Percentiles rank a stretch among this genome's conserved stretches.
Evolutionary conservation across 2,888 invertebrate genomes (phyloP).

Genomic region (Pyrrhia umbra): DNA sequence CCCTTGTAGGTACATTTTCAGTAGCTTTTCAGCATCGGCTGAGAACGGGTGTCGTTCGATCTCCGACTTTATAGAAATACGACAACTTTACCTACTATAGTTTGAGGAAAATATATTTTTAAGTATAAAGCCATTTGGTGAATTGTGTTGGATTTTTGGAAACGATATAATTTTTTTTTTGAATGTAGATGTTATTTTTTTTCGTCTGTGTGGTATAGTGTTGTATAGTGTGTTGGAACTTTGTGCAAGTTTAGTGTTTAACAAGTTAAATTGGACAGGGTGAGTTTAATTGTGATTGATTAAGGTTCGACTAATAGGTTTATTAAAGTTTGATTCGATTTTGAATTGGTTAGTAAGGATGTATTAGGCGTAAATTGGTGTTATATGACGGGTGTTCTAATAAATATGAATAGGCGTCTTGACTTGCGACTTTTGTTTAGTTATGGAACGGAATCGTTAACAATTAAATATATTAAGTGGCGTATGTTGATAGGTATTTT

Average conservation of each 20-base stretch:
- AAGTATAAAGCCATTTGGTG: constrained; percentile 3
- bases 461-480: too few species aligned
- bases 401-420: background rate
- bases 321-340: constrained; percentile 39
- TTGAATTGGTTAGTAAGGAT: constrained; percentile 30
- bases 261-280: constrained; percentile 38
- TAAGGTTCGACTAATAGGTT: constrained; percentile 31
- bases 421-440: background rate
- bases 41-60: constrained; percentile 31
- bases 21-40: constrained; percentile 32
- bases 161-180: background rate
- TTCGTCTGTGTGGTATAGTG: constrained; percentile 3
- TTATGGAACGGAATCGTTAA: too few species aligned
- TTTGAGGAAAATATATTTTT: background rate
- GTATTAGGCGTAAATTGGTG: constrained; percentile 8
- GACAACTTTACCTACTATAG: background rate
- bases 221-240: constrained; percentile 43
- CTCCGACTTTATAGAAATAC: background rate
- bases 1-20: constrained; percentile 19
- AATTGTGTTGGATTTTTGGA: background rate
- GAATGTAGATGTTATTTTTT: background rate
- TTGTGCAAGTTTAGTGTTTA: constrained; percentile 52
- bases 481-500: too few species aligned
- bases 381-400: background rate
- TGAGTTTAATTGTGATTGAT: constrained; percentile 57